Conservation (phyloP, 2,888 invertebrate species). For the Neoascia interrupta region DNA sequence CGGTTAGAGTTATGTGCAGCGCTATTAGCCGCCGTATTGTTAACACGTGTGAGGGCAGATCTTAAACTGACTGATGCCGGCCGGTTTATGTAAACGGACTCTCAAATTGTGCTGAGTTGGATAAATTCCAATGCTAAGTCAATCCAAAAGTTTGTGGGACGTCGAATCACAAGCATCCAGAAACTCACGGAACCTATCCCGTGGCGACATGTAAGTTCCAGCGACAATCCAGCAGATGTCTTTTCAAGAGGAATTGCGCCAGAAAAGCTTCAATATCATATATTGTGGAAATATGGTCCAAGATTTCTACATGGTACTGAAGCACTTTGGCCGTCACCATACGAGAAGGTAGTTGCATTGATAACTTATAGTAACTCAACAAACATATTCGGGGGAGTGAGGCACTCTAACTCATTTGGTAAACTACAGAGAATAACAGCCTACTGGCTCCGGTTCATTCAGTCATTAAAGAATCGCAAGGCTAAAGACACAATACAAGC, state of each 20-base stretch:
- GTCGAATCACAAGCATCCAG: constrained; percentile 20
- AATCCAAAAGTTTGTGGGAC: constrained; percentile 23
- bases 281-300: too few species aligned
- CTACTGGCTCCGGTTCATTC: too few species aligned
- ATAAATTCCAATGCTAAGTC: constrained; percentile 19
- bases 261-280: constrained; percentile 27
- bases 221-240: constrained; percentile 41
- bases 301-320: too few species aligned
- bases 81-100: constrained; percentile 7
- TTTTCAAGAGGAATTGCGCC: constrained; percentile 36
- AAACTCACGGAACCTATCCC: constrained; percentile 31
- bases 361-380: too few species aligned
- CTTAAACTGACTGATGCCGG: neutral
- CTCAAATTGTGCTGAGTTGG: constrained; percentile 21
- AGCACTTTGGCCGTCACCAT: too few species aligned
- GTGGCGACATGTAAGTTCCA: too few species aligned
- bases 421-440: too few species aligned
- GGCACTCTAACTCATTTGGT: too few species aligned
- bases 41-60: constrained; percentile 1
- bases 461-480: too few species aligned
- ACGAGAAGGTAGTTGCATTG: too few species aligned
- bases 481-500: too few species aligned
- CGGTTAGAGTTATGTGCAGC: neutral
- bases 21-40: constrained; percentile 1
- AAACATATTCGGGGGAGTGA: too few species aligned